Conservation (phyloP, 2,113 vertebrate genomes). For the Nanorana parkeri region DNA sequence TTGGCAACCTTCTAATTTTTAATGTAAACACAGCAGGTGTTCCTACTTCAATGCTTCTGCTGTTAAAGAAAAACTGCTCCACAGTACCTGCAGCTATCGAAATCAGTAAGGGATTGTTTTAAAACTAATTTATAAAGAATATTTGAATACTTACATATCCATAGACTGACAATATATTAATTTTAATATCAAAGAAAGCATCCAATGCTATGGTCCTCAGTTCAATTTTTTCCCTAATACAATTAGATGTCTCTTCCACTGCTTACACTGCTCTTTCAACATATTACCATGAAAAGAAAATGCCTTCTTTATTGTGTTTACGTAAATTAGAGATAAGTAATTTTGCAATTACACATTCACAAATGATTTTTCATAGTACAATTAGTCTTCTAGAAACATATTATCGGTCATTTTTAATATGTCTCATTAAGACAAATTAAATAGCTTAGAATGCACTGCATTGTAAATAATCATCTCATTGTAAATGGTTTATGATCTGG, state of each 20-base stretch:
- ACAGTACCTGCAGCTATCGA: too few relatives aligned
- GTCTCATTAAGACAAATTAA: constrained; percentile 46
- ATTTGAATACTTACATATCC: too few relatives aligned
- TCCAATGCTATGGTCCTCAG: background rate
- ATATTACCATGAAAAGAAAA: background rate
- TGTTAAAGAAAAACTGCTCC: too few relatives aligned
- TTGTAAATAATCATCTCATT: constrained; percentile 41
- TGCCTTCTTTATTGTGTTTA: constrained; percentile 29
- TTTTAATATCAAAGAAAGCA: too few relatives aligned
- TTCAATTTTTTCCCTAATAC: background rate
- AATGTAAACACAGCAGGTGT: too few relatives aligned
- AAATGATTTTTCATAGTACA: constrained; percentile 48
- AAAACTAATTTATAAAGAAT: too few relatives aligned
- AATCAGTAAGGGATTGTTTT: too few relatives aligned
- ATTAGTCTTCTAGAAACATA: constrained; percentile 43
- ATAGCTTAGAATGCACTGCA: constrained; percentile 4
- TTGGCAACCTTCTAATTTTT: too few relatives aligned
- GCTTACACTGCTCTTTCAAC: background rate
- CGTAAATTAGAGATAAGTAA: background rate
- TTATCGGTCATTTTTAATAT: constrained; percentile 40
- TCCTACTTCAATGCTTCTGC: too few relatives aligned
- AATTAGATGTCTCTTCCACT: background rate
- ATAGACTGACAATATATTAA: too few relatives aligned
- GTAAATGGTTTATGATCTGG: constrained; percentile 34
- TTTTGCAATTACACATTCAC: constrained; percentile 25